Evolutionary conservation across 2,888 invertebrate genomes (phyloP).

Genomic region (Pharmacophagus antenor): DNA sequence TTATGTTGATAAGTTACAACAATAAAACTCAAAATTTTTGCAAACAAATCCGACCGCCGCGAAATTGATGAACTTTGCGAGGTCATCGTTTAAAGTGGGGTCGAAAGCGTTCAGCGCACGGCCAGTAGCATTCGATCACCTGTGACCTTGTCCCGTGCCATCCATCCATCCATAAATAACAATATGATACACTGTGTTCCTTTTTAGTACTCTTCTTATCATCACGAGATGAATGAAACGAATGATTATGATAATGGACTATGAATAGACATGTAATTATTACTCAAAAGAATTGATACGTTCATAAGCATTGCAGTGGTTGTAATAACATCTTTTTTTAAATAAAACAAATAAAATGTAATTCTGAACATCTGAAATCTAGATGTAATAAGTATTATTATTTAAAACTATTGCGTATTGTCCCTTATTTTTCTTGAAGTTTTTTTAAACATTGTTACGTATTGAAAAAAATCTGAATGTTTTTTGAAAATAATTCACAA

Average conservation of each 20-base stretch:
- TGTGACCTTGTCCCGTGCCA: slow-evolving; percentile 39
- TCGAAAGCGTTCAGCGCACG: slow-evolving; percentile 60
- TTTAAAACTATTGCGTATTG: too few relatives aligned
- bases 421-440: too few relatives aligned
- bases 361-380: too few relatives aligned
- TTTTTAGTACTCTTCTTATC: slow-evolving; percentile 13
- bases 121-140: slow-evolving; percentile 40
- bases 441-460: too few relatives aligned
- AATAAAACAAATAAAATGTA: too few relatives aligned
- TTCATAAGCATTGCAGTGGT: not conserved
- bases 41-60: slow-evolving; percentile 39
- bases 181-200: slow-evolving; percentile 3
- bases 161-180: slow-evolving; percentile 17
- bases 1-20: slow-evolving; percentile 7
- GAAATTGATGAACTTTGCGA: slow-evolving; percentile 52
- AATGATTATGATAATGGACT: slow-evolving; percentile 2
- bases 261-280: slow-evolving; percentile 1
- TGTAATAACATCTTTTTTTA: not conserved
- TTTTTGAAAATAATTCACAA: too few relatives aligned
- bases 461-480: too few relatives aligned
- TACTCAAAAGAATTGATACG: not conserved
- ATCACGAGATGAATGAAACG: slow-evolving; percentile 13
- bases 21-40: slow-evolving; percentile 33
- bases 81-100: slow-evolving; percentile 64
- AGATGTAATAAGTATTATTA: too few relatives aligned